A percentile compares a stretch with the other conserved stretches of the same genome.
Conservation (phyloP, 2,888 invertebrate genomes). For the Stramonita haemastoma region DNA sequence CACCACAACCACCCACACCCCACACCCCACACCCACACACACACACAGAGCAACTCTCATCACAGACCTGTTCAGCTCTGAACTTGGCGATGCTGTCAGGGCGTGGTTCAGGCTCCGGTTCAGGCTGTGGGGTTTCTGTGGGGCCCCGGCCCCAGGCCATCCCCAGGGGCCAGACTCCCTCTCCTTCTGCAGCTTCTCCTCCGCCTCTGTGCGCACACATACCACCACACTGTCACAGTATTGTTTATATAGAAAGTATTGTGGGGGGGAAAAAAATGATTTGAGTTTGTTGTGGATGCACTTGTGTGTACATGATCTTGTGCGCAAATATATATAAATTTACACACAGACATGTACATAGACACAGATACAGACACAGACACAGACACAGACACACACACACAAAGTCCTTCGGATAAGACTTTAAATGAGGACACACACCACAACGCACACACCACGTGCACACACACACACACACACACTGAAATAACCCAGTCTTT, state of each 20-base stretch:
- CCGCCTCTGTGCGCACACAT: slow-evolving; percentile 38
- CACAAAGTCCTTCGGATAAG: background rate
- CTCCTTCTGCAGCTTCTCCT: slow-evolving; percentile 14
- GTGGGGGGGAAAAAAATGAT: too few species aligned
- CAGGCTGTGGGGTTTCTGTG: slow-evolving; percentile 51
- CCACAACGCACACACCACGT: slow-evolving; percentile 11
- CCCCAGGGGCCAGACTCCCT: slow-evolving; percentile 85
- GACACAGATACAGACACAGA: too few species aligned
- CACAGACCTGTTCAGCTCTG: background rate
- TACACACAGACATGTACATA: background rate
- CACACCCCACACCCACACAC: background rate
- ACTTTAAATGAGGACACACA: background rate
- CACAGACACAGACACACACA: slow-evolving; percentile 2
- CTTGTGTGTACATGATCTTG: too few species aligned
- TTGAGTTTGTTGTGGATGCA: too few species aligned
- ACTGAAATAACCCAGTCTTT: background rate
- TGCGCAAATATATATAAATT: too few species aligned
- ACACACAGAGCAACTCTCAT: background rate
- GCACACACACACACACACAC: slow-evolving; percentile 10
- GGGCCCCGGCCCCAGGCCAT: slow-evolving; percentile 79
- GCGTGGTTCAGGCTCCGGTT: background rate
- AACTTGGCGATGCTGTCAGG: background rate
- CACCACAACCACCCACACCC: background rate
- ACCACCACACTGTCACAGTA: too few species aligned
- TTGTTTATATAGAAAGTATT: too few species aligned